Evolutionary conservation across 2,113 vertebrate species (phyloP).

Genomic region (Ginglymostoma cirratum): DNA sequence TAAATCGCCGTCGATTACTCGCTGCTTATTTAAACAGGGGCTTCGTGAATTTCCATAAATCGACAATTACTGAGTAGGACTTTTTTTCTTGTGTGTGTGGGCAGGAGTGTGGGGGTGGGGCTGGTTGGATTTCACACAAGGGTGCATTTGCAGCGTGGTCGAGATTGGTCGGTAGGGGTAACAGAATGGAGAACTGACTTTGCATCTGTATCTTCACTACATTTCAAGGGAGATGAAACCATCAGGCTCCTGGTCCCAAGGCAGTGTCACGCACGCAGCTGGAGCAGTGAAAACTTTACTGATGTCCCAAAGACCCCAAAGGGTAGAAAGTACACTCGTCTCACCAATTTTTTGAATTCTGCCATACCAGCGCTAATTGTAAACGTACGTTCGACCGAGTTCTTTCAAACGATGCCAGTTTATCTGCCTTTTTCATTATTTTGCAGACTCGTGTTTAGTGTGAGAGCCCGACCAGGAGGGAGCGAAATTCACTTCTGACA

Average conservation of each 20-base stretch:
- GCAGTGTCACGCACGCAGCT: neutral
- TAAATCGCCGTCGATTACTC: conserved; percentile 63
- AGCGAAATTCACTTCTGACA: neutral
- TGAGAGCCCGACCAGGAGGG: neutral
- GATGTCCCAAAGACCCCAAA: neutral
- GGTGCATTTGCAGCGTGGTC: conserved; percentile 10
- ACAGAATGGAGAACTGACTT: conserved; percentile 7
- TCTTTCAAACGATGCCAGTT: neutral
- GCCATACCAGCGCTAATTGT: neutral
- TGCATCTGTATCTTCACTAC: neutral
- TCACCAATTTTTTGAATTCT: neutral
- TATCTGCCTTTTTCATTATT: neutral
- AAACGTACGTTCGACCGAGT: neutral
- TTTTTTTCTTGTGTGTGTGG: conserved; percentile 11
- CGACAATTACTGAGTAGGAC: conserved; percentile 40
- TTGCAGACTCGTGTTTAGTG: neutral
- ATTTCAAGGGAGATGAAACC: neutral
- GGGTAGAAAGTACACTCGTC: neutral
- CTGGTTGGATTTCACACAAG: conserved; percentile 28
- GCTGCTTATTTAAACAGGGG: conserved; percentile 56
- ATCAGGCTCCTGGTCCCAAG: neutral
- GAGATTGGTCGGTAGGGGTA: neutral
- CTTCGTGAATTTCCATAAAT: conserved; percentile 48
- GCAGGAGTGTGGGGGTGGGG: neutral
- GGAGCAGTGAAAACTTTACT: neutral